Conservation (phyloP, 35 echinoderm and acorn worm species). For the Diadema setosum region DNA sequence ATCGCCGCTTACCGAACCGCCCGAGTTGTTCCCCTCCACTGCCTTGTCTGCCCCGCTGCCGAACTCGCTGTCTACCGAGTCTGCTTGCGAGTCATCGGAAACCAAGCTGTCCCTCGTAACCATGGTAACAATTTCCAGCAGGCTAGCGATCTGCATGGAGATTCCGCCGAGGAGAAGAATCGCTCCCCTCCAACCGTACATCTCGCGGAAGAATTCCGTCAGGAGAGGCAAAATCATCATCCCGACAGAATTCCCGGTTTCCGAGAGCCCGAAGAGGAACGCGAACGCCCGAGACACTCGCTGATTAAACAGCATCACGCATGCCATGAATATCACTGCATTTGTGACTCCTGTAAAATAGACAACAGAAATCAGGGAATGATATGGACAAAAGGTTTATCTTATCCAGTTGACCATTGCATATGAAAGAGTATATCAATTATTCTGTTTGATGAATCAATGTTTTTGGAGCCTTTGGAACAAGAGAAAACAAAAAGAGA, state of each 20-base stretch:
- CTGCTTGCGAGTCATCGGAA: not conserved
- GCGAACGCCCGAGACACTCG: no score
- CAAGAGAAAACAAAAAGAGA: no score
- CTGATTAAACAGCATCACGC: no score
- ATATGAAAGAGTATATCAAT: no score
- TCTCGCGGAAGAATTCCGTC: constrained; percentile 5
- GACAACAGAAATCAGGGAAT: no score
- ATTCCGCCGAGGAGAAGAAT: constrained; percentile 43
- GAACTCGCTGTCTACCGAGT: not conserved
- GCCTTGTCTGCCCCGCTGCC: not conserved
- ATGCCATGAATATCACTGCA: no score
- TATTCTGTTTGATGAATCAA: no score
- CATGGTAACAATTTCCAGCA: not conserved
- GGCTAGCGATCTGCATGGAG: not conserved
- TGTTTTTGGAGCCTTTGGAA: no score
- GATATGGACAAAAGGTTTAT: no score
- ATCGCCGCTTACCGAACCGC: not conserved
- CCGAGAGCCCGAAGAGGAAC: constrained; percentile 14
- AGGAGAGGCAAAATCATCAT: constrained; percentile 30
- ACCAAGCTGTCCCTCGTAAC: not conserved
- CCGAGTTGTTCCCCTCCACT: not conserved
- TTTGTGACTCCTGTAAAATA: no score
- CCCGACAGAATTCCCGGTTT: constrained; percentile 18
- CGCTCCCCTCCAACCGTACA: constrained; percentile 60
- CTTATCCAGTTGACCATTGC: no score